phyloP scores from a whole-genome alignment of 2,113 vertebrate species.

The Eupsittula cactorum region DNA sequence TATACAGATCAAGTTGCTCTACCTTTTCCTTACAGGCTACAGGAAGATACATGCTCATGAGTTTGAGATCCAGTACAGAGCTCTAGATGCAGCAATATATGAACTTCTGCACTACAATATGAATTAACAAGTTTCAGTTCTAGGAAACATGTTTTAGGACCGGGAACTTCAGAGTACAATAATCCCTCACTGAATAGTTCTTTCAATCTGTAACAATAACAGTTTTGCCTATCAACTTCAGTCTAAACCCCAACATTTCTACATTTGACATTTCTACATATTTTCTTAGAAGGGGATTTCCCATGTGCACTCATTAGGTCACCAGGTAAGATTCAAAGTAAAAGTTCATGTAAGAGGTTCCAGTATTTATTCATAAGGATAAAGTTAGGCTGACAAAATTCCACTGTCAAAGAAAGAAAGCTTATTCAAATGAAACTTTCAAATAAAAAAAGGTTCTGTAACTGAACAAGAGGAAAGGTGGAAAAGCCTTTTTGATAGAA shows the following conservation, averaged over 20 bases:
- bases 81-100: not conserved
- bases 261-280: not conserved
- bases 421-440: not conserved
- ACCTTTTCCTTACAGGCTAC: not conserved
- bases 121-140: not conserved
- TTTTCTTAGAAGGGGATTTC: not conserved
- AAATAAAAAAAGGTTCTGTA: not conserved
- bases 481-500: not conserved
- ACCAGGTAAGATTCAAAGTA: not conserved
- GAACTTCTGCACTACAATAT: not conserved
- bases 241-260: not conserved
- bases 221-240: not conserved
- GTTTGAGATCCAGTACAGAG: not conserved
- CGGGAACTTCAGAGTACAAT: not conserved
- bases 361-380: not conserved
- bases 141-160: not conserved
- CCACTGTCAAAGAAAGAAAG: not conserved
- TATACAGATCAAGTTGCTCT: not conserved
- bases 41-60: not conserved
- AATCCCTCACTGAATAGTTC: not conserved
- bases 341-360: not conserved
- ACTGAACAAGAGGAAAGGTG: not conserved
- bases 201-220: not conserved
- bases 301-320: not conserved
- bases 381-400: not conserved